phyloP scores from a whole-genome alignment of 2,888 invertebrate genomes.

The Bruchidius siliquastri region DNA sequence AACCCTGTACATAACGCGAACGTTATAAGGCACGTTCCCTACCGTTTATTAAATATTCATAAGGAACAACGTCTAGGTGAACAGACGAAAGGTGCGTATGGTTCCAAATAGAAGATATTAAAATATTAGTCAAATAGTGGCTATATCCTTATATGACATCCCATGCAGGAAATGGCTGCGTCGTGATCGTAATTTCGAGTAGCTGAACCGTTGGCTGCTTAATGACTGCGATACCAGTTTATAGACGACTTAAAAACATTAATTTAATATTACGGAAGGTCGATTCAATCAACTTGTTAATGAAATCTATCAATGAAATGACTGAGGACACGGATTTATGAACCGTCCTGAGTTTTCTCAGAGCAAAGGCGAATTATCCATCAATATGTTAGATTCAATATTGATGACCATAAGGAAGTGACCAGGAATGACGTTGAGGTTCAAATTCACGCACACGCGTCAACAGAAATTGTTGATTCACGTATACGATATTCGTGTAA shows the following conservation, averaged over 20 bases:
- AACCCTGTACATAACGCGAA: background rate
- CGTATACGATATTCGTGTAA: no score
- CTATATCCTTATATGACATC: conserved; percentile 17
- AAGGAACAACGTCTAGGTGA: background rate
- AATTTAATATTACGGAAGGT: background rate
- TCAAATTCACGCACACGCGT: no score
- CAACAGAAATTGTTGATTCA: no score
- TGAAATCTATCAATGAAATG: no score
- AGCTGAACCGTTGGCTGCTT: conserved; percentile 15
- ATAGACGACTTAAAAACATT: conserved; percentile 14
- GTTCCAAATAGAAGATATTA: background rate
- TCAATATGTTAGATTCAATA: no score
- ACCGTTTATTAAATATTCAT: background rate
- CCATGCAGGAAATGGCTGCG: conserved; percentile 15
- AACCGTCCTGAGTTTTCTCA: no score
- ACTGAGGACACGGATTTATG: no score
- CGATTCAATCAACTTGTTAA: no score
- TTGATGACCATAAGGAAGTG: no score
- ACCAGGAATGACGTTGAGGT: no score
- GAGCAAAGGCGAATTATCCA: no score
- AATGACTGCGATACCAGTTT: conserved; percentile 7
- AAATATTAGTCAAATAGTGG: background rate
- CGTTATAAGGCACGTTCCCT: background rate
- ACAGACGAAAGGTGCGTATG: background rate
- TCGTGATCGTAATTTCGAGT: conserved; percentile 20